Evolutionary conservation across 2,113 vertebrate genomes (phyloP).

Genomic region (Eulemur macaco): DNA sequence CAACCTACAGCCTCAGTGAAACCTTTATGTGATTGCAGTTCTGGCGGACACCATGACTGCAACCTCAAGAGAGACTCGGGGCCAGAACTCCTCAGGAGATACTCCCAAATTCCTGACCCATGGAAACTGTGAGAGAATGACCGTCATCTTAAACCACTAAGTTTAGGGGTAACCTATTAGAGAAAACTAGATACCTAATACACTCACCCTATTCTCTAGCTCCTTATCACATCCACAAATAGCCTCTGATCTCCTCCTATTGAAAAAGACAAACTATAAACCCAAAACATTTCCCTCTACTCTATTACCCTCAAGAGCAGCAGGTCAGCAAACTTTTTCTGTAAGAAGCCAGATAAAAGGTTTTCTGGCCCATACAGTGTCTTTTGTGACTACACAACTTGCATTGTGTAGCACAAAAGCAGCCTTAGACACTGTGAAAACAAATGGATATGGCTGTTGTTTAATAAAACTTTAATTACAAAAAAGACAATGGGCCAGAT

Average conservation of each 20-base stretch:
- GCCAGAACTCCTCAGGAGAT: neutral
- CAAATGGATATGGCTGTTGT: neutral
- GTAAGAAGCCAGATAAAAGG: no score
- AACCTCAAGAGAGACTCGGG: neutral
- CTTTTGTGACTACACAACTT: neutral
- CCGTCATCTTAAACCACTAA: neutral
- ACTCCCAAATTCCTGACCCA: neutral
- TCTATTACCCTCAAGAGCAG: neutral
- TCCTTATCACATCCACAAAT: neutral
- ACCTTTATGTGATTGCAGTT: neutral
- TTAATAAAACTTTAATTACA: neutral
- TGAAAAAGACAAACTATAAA: neutral
- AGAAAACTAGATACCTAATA: neutral
- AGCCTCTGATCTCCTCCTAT: neutral
- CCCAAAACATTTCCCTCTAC: neutral
- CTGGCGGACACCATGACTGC: neutral
- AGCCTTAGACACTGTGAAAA: neutral
- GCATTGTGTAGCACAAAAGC: neutral
- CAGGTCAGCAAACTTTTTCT: neutral
- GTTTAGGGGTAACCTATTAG: neutral
- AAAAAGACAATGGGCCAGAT: neutral
- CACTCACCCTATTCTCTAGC: neutral
- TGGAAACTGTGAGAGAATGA: neutral
- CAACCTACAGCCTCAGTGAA: neutral
- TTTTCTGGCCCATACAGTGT: neutral